Conservation (phyloP, 2,113 vertebrate genomes). For the Mandrillus leucophaeus region DNA sequence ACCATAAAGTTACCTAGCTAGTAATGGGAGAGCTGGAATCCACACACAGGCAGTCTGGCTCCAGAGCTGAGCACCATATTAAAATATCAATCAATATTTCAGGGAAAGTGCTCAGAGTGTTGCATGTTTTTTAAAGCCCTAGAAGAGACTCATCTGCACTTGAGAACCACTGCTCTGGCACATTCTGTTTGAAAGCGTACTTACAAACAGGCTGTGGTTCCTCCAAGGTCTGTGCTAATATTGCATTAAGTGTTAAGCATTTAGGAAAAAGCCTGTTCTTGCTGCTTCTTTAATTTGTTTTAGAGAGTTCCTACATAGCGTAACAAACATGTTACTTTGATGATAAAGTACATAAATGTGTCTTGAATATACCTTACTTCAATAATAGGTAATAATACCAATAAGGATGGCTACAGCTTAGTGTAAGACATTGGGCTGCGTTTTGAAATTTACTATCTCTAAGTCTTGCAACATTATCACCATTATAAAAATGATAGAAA, state of each 20-base stretch:
- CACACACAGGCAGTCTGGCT: neutral
- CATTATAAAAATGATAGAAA: neutral
- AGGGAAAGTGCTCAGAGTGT: constrained; percentile 33
- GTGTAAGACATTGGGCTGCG: neutral
- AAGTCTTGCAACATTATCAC: neutral
- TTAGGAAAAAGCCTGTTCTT: neutral
- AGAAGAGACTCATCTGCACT: neutral
- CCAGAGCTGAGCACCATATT: neutral
- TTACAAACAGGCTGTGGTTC: neutral
- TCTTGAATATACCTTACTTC: neutral
- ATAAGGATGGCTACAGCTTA: neutral
- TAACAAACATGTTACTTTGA: neutral
- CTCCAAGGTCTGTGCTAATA: constrained; percentile 44
- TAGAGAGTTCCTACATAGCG: neutral
- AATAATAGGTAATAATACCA: neutral
- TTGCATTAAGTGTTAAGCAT: neutral
- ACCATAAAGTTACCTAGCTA: neutral
- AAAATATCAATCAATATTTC: neutral
- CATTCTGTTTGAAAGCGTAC: neutral
- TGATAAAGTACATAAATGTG: neutral
- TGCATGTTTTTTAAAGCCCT: constrained; percentile 48
- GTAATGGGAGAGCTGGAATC: neutral
- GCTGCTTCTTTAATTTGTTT: neutral
- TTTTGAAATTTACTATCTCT: neutral
- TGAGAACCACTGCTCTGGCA: neutral